A percentile compares a stretch with the other conserved stretches of the same genome.
phyloP scores from a whole-genome alignment of 2,797 vertebrate species.

The Neosilurus hyrtlii region DNA sequence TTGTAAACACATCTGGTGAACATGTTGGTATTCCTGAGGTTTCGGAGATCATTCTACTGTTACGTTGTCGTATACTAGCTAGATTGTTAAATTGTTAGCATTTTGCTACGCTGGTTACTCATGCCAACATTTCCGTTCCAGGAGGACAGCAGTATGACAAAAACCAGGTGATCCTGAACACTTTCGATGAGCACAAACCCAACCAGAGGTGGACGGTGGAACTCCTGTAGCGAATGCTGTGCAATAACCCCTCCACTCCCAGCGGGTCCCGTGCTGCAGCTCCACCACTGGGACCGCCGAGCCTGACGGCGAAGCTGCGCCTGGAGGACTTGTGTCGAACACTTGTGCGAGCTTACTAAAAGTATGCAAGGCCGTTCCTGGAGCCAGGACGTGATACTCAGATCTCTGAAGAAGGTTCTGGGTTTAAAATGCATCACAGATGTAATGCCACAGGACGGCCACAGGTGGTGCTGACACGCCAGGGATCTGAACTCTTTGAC shows the following conservation, averaged over 20 bases:
- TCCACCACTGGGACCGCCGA: not conserved
- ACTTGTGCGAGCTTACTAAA: not conserved
- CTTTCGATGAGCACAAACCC: constrained; percentile 72
- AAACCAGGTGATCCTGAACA: constrained; percentile 85
- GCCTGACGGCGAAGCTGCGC: not conserved
- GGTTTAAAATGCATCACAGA: not conserved
- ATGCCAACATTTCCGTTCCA: constrained; percentile 54
- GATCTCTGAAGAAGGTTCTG: not conserved
- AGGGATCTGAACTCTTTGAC: not conserved
- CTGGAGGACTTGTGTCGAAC: not conserved
- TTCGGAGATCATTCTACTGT: not conserved
- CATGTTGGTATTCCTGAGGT: not conserved
- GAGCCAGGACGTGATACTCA: not conserved
- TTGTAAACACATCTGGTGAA: not conserved
- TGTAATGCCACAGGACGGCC: constrained; percentile 10
- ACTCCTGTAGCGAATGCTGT: constrained; percentile 67
- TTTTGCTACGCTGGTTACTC: not conserved
- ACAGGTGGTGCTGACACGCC: constrained; percentile 27
- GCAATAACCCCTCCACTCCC: not conserved
- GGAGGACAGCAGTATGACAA: constrained; percentile 89
- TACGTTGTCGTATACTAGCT: not conserved
- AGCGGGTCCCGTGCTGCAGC: not conserved
- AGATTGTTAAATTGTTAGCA: not conserved
- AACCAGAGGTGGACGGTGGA: constrained; percentile 85
- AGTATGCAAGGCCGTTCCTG: not conserved